Conservation (phyloP, 2,888 invertebrate genomes). For the Parascotia fuliginaria region DNA sequence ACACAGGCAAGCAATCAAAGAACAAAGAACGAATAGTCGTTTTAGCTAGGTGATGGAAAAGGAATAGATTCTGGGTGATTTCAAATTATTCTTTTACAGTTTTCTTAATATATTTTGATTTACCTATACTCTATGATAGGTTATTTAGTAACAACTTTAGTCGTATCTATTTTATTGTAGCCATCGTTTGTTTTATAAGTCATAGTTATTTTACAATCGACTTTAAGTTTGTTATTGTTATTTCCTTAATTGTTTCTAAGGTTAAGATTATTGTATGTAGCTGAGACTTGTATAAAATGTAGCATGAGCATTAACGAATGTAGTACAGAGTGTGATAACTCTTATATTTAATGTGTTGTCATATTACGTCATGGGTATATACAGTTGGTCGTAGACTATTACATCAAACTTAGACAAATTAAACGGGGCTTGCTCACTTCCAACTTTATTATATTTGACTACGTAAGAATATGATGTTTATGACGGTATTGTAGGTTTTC, state of each 20-base stretch:
- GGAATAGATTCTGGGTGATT: no score
- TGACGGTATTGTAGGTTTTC: constrained; percentile 34
- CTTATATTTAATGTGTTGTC: constrained; percentile 30
- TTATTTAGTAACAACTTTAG: constrained; percentile 6
- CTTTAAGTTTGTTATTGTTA: constrained; percentile 23
- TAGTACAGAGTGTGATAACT: constrained; percentile 14
- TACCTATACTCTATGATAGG: background rate
- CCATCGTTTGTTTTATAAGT: constrained; percentile 13
- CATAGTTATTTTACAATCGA: constrained; percentile 20
- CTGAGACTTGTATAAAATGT: constrained; percentile 35
- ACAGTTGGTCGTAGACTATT: constrained; percentile 56
- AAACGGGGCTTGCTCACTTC: constrained; percentile 73
- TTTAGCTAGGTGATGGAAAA: constrained; percentile 11
- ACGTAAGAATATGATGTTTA: constrained; percentile 32
- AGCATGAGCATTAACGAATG: constrained; percentile 26
- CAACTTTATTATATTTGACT: constrained; percentile 37
- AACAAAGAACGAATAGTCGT: background rate
- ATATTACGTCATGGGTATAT: constrained; percentile 20
- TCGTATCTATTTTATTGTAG: constrained; percentile 9
- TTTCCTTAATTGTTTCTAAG: constrained; percentile 32
- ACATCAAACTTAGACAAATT: constrained; percentile 45
- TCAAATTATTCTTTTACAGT: no score
- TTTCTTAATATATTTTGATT: no score
- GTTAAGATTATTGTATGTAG: constrained; percentile 30
- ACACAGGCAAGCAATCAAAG: background rate